Conservation (phyloP, 2,797 vertebrate species). For the Neosalanx taihuensis region DNA sequence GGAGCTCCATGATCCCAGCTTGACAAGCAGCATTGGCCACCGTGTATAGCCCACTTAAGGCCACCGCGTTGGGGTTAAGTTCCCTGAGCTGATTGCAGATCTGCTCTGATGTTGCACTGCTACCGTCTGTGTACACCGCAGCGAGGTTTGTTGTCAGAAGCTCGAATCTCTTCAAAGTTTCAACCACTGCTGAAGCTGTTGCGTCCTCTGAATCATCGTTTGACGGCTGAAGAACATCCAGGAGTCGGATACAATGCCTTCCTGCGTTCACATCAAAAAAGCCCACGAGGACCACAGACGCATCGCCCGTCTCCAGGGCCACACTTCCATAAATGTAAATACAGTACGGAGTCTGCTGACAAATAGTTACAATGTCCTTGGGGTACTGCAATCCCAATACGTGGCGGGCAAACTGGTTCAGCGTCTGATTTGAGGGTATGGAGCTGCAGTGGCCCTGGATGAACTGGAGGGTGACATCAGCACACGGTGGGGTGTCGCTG, state of each 20-base stretch:
- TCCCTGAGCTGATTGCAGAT: constrained; percentile 62
- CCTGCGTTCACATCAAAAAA: constrained; percentile 63
- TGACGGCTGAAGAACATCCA: constrained; percentile 62
- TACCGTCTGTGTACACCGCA: constrained; percentile 57
- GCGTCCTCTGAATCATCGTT: constrained; percentile 33
- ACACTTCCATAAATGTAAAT: constrained; percentile 68
- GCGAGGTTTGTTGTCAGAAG: constrained; percentile 61
- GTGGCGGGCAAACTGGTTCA: constrained; percentile 42
- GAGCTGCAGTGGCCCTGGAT: constrained; percentile 56
- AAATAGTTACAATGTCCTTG: constrained; percentile 54
- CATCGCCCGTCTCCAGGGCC: constrained; percentile 33
- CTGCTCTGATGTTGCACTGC: constrained; percentile 42
- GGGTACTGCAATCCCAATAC: constrained; percentile 64
- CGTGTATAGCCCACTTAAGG: constrained; percentile 58
- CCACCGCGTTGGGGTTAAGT: constrained; percentile 59
- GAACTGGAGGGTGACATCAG: constrained; percentile 56
- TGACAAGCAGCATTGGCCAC: constrained; percentile 61
- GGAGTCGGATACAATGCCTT: constrained; percentile 57
- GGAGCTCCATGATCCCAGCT: constrained; percentile 57
- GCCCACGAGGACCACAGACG: constrained; percentile 66
- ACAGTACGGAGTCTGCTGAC: constrained; percentile 69
- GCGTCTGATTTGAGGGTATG: constrained; percentile 24
- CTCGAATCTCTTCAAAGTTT: constrained; percentile 62
- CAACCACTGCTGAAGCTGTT: constrained; percentile 37
- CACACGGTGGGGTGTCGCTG: constrained; percentile 40